Evolutionary conservation across 2,113 vertebrate species (phyloP).

Genomic region (Phrynosoma blainvillii): DNA sequence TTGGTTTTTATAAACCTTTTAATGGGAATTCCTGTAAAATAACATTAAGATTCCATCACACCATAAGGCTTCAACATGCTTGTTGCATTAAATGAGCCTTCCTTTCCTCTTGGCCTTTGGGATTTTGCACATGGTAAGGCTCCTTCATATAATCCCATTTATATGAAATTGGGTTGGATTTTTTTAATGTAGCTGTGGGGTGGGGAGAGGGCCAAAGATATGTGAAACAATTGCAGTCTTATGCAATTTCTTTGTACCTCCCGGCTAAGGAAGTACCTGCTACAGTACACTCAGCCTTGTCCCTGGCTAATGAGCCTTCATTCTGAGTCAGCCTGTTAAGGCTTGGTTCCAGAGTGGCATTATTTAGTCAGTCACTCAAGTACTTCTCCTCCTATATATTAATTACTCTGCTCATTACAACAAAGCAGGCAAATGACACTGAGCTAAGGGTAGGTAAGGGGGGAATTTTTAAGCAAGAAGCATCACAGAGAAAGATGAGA

Average conservation of each 20-base stretch:
- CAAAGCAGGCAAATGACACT: neutral
- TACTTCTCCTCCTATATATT: neutral
- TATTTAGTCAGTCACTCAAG: slow-evolving; percentile 1
- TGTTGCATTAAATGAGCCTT: slow-evolving; percentile 17
- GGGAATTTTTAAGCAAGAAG: neutral
- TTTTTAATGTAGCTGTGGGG: slow-evolving; percentile 10
- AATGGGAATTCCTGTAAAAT: slow-evolving; percentile 29
- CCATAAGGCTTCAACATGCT: slow-evolving; percentile 4
- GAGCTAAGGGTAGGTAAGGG: slow-evolving; percentile 13
- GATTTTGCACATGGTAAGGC: slow-evolving; percentile 6
- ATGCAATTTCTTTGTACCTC: neutral
- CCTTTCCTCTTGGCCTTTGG: slow-evolving; percentile 18
- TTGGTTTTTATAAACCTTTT: slow-evolving; percentile 30
- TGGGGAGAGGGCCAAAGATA: neutral
- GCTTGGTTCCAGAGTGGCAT: neutral
- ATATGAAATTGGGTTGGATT: neutral
- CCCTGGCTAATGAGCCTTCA: slow-evolving; percentile 6
- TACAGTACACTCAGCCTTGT: neutral
- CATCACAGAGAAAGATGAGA: neutral
- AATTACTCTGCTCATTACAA: neutral
- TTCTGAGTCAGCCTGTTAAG: slow-evolving; percentile 1
- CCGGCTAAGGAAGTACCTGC: neutral
- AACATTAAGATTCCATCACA: slow-evolving; percentile 28
- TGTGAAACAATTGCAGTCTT: neutral
- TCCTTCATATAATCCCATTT: neutral